phyloP scores from a whole-genome alignment of 2,113 vertebrate species.

The Cyanoliseus patagonus region DNA sequence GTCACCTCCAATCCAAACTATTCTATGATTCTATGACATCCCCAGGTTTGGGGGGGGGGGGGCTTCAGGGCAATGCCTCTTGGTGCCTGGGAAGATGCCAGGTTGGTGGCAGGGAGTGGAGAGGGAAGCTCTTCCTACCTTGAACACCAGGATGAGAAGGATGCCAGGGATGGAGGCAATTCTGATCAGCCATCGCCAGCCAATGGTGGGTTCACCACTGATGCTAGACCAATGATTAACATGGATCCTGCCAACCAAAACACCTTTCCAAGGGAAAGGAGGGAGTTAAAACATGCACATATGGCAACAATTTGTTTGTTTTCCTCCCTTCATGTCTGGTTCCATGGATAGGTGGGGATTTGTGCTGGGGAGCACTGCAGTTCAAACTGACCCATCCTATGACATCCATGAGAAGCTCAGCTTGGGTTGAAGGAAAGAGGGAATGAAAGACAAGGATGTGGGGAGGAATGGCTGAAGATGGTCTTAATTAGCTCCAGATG shows the following conservation, averaged over 20 bases:
- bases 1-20: not conserved
- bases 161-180: constrained; percentile 87
- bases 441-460: not conserved
- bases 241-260: constrained; percentile 95
- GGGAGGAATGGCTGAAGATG: not conserved
- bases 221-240: constrained; percentile 89
- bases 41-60: fast-evolving
- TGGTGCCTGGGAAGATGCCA: not conserved
- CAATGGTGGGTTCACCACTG: constrained; percentile 83
- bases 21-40: not conserved
- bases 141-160: constrained; percentile 86
- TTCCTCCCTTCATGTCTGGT: not conserved
- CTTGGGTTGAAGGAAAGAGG: not conserved
- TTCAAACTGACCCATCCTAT: not conserved
- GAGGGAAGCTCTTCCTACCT: constrained; percentile 69
- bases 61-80: fast-evolving
- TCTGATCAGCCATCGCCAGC: constrained; percentile 95
- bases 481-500: not conserved
- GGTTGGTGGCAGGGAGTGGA: fast-evolving
- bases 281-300: not conserved
- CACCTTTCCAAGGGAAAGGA: constrained; percentile 71
- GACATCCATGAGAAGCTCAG: not conserved
- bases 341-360: not conserved
- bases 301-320: fast-evolving
- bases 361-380: not conserved